These are phyloP conservation scores for Papio anubis DNA, from an alignment of 2,113 vertebrate species.

Conservation along the genomic window DNA sequence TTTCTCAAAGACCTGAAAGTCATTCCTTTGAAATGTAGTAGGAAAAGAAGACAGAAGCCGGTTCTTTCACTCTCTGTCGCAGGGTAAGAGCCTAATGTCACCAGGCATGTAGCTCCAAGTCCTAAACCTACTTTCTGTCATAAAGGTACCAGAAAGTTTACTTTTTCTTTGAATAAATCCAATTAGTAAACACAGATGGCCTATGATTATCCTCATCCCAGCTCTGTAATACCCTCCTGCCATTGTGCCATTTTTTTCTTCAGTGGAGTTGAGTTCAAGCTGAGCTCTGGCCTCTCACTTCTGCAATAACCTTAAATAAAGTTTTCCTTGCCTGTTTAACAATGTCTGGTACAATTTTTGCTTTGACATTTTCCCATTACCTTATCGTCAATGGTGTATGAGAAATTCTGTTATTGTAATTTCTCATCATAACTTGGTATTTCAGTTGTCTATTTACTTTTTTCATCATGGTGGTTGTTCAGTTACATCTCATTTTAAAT, in stretches of 20 bases:
- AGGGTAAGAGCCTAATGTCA: not conserved
- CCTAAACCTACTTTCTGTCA: not conserved
- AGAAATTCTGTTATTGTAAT: not conserved
- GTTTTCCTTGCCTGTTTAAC: not conserved
- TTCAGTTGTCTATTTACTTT: not conserved
- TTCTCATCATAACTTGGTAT: conserved; percentile 3
- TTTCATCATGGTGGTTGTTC: not conserved
- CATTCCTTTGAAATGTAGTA: not conserved
- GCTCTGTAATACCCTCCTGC: not conserved
- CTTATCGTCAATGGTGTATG: not conserved
- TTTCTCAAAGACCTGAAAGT: not conserved
- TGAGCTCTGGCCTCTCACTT: not conserved
- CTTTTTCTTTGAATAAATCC: not conserved
- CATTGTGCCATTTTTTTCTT: not conserved
- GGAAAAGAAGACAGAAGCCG: not conserved
- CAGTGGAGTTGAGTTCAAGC: not conserved
- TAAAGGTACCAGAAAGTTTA: not conserved
- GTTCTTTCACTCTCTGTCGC: not conserved
- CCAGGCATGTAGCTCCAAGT: not conserved
- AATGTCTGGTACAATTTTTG: not conserved
- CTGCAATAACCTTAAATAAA: not conserved
- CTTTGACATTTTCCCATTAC: not conserved
- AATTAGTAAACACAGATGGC: not conserved
- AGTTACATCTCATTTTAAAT: not conserved
- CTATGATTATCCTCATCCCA: not conserved